Evolutionary conservation across 2,888 invertebrate genomes (phyloP).

Genomic region (Brachypterus glaber): DNA sequence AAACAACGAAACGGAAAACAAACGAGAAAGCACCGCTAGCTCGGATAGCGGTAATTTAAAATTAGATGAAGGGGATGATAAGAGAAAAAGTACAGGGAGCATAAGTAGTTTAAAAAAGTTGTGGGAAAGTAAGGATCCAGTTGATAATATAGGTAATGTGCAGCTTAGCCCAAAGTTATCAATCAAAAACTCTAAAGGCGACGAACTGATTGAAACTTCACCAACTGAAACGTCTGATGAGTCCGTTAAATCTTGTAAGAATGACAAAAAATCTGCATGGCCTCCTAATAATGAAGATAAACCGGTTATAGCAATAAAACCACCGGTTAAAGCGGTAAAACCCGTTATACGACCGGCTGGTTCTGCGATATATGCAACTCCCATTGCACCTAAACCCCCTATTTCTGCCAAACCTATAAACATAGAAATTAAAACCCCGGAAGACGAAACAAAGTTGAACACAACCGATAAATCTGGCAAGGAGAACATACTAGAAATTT

Average conservation of each 20-base stretch:
- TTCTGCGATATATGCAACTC: constrained; percentile 72
- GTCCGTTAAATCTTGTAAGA: constrained; percentile 31
- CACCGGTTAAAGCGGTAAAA: constrained; percentile 54
- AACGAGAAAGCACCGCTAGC: constrained; percentile 41
- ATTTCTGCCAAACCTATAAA: constrained; percentile 44
- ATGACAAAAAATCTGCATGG: constrained; percentile 47
- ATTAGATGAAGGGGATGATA: constrained; percentile 65
- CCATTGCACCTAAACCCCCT: constrained; percentile 45
- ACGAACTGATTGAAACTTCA: constrained; percentile 39
- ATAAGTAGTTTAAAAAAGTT: constrained; percentile 86
- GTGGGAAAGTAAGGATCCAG: constrained; percentile 75
- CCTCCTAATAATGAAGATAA: constrained; percentile 47
- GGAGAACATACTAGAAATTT: constrained; percentile 56
- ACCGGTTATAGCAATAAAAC: constrained; percentile 62
- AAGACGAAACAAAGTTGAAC: constrained; percentile 38
- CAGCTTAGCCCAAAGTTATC: constrained; percentile 58
- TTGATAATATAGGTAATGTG: constrained; percentile 41
- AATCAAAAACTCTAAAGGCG: constrained; percentile 40
- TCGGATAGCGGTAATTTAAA: constrained; percentile 39
- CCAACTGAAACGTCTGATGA: constrained; percentile 39
- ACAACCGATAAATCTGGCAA: constrained; percentile 35
- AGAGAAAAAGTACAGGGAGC: constrained; percentile 83
- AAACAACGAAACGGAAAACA: constrained; percentile 35
- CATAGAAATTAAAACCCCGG: constrained; percentile 37
- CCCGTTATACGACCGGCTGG: constrained; percentile 44